phyloP scores from a whole-genome alignment of 2,113 vertebrate genomes.

The Progne subis region DNA sequence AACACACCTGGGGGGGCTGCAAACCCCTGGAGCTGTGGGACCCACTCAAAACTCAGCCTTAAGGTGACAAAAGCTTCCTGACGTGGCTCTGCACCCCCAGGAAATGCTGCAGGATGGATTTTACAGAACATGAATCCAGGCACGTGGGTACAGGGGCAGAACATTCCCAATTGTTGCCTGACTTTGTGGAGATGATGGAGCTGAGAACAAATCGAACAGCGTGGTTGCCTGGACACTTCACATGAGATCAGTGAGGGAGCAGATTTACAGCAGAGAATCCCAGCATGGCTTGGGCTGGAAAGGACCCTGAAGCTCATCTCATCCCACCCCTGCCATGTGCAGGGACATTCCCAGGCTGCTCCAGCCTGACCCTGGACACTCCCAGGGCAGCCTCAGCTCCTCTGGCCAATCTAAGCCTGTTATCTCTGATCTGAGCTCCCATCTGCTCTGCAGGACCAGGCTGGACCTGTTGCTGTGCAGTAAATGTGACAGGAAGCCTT shows the following conservation, averaged over 20 bases:
- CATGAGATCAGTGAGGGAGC: accelerated
- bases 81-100: not conserved
- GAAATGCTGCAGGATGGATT: not conserved
- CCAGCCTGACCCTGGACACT: not conserved
- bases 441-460: not conserved
- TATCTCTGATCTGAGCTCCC: not conserved
- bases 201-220: not conserved
- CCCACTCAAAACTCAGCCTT: not conserved
- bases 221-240: not conserved
- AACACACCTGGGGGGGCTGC: not conserved
- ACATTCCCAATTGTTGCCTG: not conserved
- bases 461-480: not conserved
- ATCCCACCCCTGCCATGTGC: not conserved
- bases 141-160: too few species aligned
- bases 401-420: accelerated
- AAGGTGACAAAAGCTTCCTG: not conserved
- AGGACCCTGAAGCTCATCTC: not conserved
- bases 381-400: not conserved
- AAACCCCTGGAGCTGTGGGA: not conserved
- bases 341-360: not conserved
- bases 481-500: not conserved
- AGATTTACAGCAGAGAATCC: not conserved
- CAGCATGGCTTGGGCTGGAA: not conserved
- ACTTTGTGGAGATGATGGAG: not conserved
- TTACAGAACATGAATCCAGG: not conserved